Evolutionary conservation across 2,797 vertebrate genomes (phyloP), one percentile per base, ranked within the genome.

Genomic region (Acrocephalus scirpaceus): DNA sequence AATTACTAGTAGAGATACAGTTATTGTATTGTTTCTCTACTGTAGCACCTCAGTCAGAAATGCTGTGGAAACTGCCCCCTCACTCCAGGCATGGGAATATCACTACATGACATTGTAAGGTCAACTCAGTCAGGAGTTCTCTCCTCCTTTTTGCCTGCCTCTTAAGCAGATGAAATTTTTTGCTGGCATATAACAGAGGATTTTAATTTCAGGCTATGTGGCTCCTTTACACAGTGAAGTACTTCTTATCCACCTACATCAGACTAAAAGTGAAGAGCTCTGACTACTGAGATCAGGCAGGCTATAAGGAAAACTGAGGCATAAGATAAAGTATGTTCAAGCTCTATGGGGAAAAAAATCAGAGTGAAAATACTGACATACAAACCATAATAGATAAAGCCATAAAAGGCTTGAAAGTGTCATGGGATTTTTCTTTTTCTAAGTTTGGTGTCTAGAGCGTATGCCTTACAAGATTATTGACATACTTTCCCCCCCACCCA

Each of bases 61-160:
- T 34, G 20, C 18, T 66, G 47, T n/a, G 36, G 44, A 16, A 69
- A 17, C 60, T 83, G 12, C 7, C 44, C 29, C 29, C 38, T 79
- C 34, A 29, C 2, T 4, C 50, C 50, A 42, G 53, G 7, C 27
- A 27, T 2, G 0, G 0, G 0, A 38, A 34, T 27, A 66, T n/a
- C 40, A 23, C 58, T 56, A 13, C 17, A 4, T 5, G 27, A 51
- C 16, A 16, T 42, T 64, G 21, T 21, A 54, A 75, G 7, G 29
- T 81, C 44, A 18, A 2, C 9, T 18, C 16, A n/a, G 10, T 27
- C 34, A 61, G 21, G 26, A 14, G 22, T 86, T 66, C 15, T 71
- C 13, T 79, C 29, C 51, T 70, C 42, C 26, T 45, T 47, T 61
- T 57, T 48, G 36, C 20, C 30, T 74, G 20, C 16, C 5, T 54